Conservation (phyloP, 2,797 vertebrate genomes). For the Sternarchorhynchus goeldii region DNA sequence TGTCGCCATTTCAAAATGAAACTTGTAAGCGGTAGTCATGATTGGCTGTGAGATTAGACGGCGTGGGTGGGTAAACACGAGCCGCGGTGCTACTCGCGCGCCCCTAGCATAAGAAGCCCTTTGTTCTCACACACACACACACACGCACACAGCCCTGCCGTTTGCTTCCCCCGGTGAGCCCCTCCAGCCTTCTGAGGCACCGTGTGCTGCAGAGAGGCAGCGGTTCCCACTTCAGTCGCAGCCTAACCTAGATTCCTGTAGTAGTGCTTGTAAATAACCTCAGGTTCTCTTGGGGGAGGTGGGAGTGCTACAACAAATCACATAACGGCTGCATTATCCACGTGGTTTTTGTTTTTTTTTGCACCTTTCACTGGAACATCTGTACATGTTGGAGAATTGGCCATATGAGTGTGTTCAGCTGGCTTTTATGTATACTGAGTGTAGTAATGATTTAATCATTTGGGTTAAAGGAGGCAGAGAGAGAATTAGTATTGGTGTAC, state of each 20-base stretch:
- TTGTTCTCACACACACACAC: constrained; percentile 21
- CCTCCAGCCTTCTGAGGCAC: constrained; percentile 53
- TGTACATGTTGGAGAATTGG: too few species aligned
- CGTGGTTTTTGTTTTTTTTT: neutral
- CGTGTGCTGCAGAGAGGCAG: constrained; percentile 37
- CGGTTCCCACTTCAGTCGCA: constrained; percentile 50
- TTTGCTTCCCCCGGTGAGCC: constrained; percentile 53
- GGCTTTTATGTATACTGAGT: too few species aligned
- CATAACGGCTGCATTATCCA: constrained; percentile 48
- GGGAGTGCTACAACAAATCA: constrained; percentile 41
- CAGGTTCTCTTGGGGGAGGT: constrained; percentile 41
- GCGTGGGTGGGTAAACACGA: constrained; percentile 4
- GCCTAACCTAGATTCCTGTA: constrained; percentile 57
- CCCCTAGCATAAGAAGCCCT: constrained; percentile 34
- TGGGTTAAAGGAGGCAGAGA: too few species aligned
- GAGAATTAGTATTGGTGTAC: too few species aligned
- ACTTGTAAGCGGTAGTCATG: constrained; percentile 44
- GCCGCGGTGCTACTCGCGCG: constrained; percentile 2
- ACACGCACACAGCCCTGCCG: constrained; percentile 24
- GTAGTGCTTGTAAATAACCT: constrained; percentile 56
- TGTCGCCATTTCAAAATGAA: constrained; percentile 30
- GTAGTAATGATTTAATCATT: too few species aligned
- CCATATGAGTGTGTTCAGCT: too few species aligned
- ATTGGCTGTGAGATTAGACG: constrained; percentile 54
- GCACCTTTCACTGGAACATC: too few species aligned